Conservation (phyloP, 2,113 vertebrate genomes). For the Gnathonemus echidnorhynchus region DNA sequence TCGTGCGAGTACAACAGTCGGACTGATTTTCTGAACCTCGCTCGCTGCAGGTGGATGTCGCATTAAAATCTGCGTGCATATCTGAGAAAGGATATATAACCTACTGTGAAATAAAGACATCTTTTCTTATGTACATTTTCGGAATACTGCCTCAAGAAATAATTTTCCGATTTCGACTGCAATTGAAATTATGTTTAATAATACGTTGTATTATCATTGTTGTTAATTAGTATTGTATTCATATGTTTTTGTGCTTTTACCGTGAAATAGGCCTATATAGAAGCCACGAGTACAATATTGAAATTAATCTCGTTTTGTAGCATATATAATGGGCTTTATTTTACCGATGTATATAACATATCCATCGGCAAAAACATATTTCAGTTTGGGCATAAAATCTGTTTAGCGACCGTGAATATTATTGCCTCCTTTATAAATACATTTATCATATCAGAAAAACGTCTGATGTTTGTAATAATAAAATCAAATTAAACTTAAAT, state of each 20-base stretch:
- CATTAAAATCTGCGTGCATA: background rate
- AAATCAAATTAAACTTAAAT: background rate
- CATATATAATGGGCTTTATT: background rate
- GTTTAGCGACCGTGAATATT: background rate
- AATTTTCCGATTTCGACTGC: background rate
- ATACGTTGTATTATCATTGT: background rate
- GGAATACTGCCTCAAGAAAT: background rate
- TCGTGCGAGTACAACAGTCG: slow-evolving; percentile 22
- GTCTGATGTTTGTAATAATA: background rate
- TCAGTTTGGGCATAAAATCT: background rate
- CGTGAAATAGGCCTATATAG: background rate
- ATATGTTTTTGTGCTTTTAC: background rate
- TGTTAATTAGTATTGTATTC: background rate
- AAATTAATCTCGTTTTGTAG: background rate
- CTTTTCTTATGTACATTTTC: background rate
- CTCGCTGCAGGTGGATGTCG: slow-evolving; percentile 38
- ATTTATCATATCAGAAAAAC: background rate
- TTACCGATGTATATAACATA: background rate
- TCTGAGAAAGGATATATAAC: slow-evolving; percentile 38
- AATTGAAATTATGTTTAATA: background rate
- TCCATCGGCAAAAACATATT: background rate
- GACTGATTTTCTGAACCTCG: slow-evolving; percentile 14
- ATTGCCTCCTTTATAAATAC: background rate
- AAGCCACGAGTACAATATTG: background rate
- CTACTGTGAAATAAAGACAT: slow-evolving; percentile 25